Evolutionary conservation across 2,888 invertebrate genomes (phyloP).

Genomic region (Heterodera filipjevi): DNA sequence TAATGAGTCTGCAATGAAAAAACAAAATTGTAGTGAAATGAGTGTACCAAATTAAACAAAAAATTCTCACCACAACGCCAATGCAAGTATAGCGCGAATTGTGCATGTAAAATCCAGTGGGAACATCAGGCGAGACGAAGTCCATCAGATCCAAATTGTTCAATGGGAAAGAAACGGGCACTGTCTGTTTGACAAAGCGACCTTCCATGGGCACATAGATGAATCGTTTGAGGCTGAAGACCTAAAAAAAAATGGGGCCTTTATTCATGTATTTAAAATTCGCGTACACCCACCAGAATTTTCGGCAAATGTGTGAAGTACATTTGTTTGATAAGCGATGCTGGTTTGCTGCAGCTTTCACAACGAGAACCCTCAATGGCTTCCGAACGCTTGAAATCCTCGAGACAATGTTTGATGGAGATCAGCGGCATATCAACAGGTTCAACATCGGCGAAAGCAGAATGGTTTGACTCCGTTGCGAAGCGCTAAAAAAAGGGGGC

Average conservation of each 20-base stretch:
- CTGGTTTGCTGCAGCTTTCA: constrained; percentile 71
- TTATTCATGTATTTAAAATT: not conserved
- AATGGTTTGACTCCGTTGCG: constrained; percentile 66
- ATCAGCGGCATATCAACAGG: constrained; percentile 75
- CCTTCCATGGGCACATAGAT: constrained; percentile 78
- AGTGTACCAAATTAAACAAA: no score
- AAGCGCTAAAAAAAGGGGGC: not conserved
- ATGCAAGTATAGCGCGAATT: no score
- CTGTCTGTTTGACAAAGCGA: constrained; percentile 86
- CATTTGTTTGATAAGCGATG: constrained; percentile 78
- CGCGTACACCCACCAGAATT: constrained; percentile 73
- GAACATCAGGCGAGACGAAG: constrained; percentile 70
- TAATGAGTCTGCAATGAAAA: no score
- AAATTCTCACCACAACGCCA: no score
- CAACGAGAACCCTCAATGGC: constrained; percentile 70
- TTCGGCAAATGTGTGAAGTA: constrained; percentile 90
- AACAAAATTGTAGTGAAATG: no score
- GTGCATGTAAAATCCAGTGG: no score
- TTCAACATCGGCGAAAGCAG: constrained; percentile 76
- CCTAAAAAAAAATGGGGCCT: constrained; percentile 70
- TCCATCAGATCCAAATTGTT: constrained; percentile 84
- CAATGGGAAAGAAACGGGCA: constrained; percentile 67
- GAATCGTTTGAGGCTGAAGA: constrained; percentile 88
- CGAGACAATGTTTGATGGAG: constrained; percentile 79
- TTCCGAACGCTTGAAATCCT: constrained; percentile 83